These are phyloP conservation scores for Panthera leo DNA, from an alignment of 2,113 vertebrate species.

Conservation along the genomic window DNA sequence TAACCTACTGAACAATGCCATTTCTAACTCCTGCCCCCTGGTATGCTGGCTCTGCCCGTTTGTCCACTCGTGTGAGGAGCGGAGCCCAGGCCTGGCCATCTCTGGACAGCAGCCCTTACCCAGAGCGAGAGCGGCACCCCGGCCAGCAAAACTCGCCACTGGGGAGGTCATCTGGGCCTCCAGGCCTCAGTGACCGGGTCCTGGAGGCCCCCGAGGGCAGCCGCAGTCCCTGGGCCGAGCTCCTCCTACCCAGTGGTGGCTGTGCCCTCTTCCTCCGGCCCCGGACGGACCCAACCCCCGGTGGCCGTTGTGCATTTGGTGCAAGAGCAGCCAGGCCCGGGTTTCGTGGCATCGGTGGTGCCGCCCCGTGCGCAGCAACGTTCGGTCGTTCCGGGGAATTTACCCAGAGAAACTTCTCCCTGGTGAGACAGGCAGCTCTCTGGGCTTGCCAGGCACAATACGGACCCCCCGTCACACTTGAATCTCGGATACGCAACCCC, in stretches of 20 bases:
- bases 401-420: not conserved
- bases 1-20: too few species aligned
- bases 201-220: not conserved
- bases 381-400: rapidly evolving
- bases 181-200: not conserved
- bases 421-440: not conserved
- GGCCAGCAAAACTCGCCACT: not conserved
- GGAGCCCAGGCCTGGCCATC: not conserved
- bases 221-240: not conserved
- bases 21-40: not conserved
- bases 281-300: not conserved
- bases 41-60: not conserved
- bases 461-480: rapidly evolving
- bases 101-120: not conserved
- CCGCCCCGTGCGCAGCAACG: rapidly evolving
- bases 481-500: rapidly evolving
- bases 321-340: not conserved
- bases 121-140: not conserved
- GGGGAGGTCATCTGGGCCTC: not conserved
- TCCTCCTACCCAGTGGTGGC: not conserved
- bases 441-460: too few species aligned
- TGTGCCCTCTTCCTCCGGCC: not conserved
- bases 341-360: rapidly evolving
- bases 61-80: not conserved
- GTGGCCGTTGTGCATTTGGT: rapidly evolving